Evolutionary conservation across 2,888 invertebrate species (phyloP), one percentile per base, ranked within the genome.

Genomic region (Torymus texanus): DNA sequence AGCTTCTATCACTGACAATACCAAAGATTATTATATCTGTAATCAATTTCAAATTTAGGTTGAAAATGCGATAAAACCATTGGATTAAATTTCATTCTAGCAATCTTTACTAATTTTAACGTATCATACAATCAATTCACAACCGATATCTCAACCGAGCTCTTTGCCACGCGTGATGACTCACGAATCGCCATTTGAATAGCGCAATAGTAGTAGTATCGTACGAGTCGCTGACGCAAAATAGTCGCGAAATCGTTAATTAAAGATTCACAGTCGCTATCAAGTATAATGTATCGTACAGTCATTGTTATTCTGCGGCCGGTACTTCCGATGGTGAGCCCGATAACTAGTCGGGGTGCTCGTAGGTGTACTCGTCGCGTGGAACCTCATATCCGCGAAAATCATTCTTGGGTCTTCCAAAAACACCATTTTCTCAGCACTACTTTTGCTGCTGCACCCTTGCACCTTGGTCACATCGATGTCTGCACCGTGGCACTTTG

Each of bases 351-450:
- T 74, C 61, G 88, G 86, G 68, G 85, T 89, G 50, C 88, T 87
- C n/a, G 86, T 88, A 1, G 89, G 88, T n/a, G 88, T 90, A 76
- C 85, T 86, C 8, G 90, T 90, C 14, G 90, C 90, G 84, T 89
- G 88, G 71, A 90, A 85, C 56, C 88, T 85, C 88, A 90, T 90
- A 82, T 90, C 90, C 85, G 89, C 87, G 83, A 90, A 90, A 82
- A 90, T 89, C 90, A 90, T 90, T 85, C 87, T 90, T 73, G 90
- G 86, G 81, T 90, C 88, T 85, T 90, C 90, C 70, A 90, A 84
- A 83, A 90, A 90, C 84, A 90, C 90, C 90, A 90, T 90, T 79
- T 86, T 88, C 70, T 83, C 83, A 73, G 79, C 82, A 79, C 82
- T 21, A 21, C 21, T 21, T 75, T 70, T 16, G 58, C 59, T 41